Evolutionary conservation across 1,140 invertebrate genomes (phyloP), one percentile per base, ranked within the genome.

Genomic region (Hormaphis cornu): DNA sequence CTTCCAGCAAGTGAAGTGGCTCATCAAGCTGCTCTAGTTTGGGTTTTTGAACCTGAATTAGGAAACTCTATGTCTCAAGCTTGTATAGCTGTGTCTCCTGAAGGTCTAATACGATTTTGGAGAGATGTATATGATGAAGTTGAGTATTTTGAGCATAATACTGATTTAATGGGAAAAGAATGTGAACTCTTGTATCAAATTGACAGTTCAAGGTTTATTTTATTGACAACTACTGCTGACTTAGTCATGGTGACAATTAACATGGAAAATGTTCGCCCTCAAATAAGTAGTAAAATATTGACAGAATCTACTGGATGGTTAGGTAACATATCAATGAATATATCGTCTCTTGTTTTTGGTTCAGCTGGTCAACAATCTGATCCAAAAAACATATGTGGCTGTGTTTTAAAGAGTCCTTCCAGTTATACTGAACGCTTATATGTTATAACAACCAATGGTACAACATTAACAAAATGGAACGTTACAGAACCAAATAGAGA

Each of bases 91-190:
- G 91, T 95, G 0, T 95, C 93, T 12, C 93, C 94, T 28, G 93
- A 95, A 77, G 95, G 93, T 16, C 82, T 87, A 35, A 86, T 93
- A 5, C 83, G 93, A n/a, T 97, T 90, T 77, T 97, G 95, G 95
- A 82, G 89, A 0, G 91, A 87, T 30, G 86, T 97, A 35, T 87
- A 89, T 1, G 91, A 95, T 74, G 92, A 95, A 75, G 87, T 87
- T 5, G 85, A 86, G 7, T 93, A 88, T 20, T 82, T 88, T 16
- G 93, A 96, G 79, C 85, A 89, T 24, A 88, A 83, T 73, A 87
- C 89, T 6, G 92, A 95, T 74, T 78, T 97, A 30, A 73, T 79
- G 76, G 83, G 83, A 33, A 82, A 85, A 74, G 83, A 71, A 63
- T 71, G 93, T 77, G 88, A 89, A 73, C 85, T 84, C 54, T 77